These are phyloP conservation scores for Drosophila rhopaloa DNA, from an alignment of 1,140 invertebrate species.

Conservation along the genomic window DNA sequence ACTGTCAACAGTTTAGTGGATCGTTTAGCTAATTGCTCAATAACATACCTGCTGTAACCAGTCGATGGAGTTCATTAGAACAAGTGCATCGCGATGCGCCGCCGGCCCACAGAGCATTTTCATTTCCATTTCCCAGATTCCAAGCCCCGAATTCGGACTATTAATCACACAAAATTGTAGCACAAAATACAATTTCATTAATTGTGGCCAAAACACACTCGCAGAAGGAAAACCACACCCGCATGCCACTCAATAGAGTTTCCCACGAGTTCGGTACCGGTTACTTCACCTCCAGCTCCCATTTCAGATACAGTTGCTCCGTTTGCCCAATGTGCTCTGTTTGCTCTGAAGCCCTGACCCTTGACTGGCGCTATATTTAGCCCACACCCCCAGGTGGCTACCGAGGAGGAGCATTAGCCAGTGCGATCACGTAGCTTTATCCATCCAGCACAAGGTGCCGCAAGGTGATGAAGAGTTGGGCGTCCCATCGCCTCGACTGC, in stretches of 20 bases:
- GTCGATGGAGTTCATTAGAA: constrained; percentile 56
- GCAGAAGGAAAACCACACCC: constrained; percentile 77
- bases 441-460: constrained; percentile 24
- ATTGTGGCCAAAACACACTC: constrained; percentile 69
- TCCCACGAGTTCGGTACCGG: constrained; percentile 67
- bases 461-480: constrained; percentile 52
- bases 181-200: constrained; percentile 73
- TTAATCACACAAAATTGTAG: constrained; percentile 66
- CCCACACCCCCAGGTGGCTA: constrained; percentile 50
- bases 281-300: constrained; percentile 12
- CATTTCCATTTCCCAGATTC: constrained; percentile 60
- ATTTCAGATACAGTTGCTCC: constrained; percentile 10
- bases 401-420: constrained; percentile 47
- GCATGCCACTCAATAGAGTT: constrained; percentile 78
- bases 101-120: constrained; percentile 25
- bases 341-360: constrained; percentile 23
- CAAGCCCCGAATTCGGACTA: constrained; percentile 22
- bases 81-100: constrained; percentile 63
- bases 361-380: constrained; percentile 57
- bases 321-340: not conserved
- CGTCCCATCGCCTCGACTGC: constrained; percentile 41
- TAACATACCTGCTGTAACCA: constrained; percentile 34
- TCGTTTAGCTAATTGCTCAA: constrained; percentile 78
- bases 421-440: constrained; percentile 63
- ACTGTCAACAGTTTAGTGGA: constrained; percentile 73